Base-by-base conservation (phyloP, 2,113 vertebrate species). In the Brienomyrus longianalis region DNA sequence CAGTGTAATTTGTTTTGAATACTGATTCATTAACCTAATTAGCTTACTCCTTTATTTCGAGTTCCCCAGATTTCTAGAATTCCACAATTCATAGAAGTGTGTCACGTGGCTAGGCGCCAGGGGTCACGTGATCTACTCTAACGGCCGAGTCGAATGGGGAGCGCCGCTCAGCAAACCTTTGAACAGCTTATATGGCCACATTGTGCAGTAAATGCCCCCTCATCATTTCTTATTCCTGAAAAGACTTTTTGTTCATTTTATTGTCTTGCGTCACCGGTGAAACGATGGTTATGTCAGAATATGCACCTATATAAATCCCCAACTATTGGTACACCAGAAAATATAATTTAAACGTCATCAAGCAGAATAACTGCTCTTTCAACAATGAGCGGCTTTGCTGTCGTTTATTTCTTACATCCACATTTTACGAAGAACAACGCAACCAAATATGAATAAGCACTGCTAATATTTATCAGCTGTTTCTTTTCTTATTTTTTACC, bases 41-140 rank as follows among this genome's bases (percentile, higher is more conserved):
- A 84, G 45, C 3, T 15, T 11, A 13, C 43, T 48, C 21, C 77
- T 48, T n/a, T 48, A 45, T 43, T 39, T 48, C 45, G 15, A 23
- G 56, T 43, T 62, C 31, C 35, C 56, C 87, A 66, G 43, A 88
- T 66, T 88, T 56, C 54, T 88, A 88, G 56, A 88, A 88, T 88
- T 88, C 87, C 87, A 59, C 54, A 62, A 62, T 88, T 88, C 87
- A 88, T 88, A 88, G 54, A 88, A 62, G 87, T 59, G 39, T 27
- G 43, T 88, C 87, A 88, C 56, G 87, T 88, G 87, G 13, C 17
- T 39, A 21, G 6, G 86, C 86, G 39, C 56, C 10, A 27, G 51
- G 23, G 11, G 23, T 59, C 89, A 89, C 89, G 80, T 89, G 77
- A 89, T 17, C 74, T 59, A 19, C 52, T 84, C 74, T n/a, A 52